Evolutionary conservation across 1,140 invertebrate genomes (phyloP).

Genomic region (Halictus rubicundus): DNA sequence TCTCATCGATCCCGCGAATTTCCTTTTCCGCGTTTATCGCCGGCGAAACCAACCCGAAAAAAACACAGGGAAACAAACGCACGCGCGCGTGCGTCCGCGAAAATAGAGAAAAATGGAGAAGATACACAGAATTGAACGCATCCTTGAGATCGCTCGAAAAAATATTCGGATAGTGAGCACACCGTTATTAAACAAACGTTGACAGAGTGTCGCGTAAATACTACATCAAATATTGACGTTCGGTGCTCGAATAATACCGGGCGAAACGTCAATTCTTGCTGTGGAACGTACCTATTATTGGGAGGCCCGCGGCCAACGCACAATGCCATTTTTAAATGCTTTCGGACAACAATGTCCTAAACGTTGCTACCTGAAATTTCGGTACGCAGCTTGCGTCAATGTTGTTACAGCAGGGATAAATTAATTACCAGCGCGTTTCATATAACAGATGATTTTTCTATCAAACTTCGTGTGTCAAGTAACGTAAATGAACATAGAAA

Average conservation of each 20-base stretch:
- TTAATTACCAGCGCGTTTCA: neutral
- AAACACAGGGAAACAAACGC: too few species aligned
- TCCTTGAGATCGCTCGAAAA: neutral
- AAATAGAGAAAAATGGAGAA: neutral
- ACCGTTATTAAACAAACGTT: constrained; percentile 17
- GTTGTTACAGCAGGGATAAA: neutral
- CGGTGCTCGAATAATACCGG: constrained; percentile 22
- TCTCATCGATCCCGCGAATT: neutral
- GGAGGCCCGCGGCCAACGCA: neutral
- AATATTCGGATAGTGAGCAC: constrained; percentile 12
- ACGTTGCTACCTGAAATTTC: neutral
- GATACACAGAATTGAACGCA: neutral
- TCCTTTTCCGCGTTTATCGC: neutral
- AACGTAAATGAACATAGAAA: too few species aligned
- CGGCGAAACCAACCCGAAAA: neutral
- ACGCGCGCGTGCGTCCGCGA: too few species aligned
- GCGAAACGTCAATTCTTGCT: constrained; percentile 11
- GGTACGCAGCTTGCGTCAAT: neutral
- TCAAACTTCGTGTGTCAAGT: too few species aligned
- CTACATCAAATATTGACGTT: constrained; percentile 19
- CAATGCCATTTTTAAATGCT: neutral
- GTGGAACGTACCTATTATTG: neutral
- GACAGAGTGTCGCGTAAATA: constrained; percentile 21
- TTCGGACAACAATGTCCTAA: neutral
- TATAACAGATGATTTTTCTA: too few species aligned